A percentile compares a stretch with the other conserved stretches of the same genome.
Evolutionary conservation across 2,888 invertebrate species (phyloP).

Genomic region (Chrysodeixis includens): DNA sequence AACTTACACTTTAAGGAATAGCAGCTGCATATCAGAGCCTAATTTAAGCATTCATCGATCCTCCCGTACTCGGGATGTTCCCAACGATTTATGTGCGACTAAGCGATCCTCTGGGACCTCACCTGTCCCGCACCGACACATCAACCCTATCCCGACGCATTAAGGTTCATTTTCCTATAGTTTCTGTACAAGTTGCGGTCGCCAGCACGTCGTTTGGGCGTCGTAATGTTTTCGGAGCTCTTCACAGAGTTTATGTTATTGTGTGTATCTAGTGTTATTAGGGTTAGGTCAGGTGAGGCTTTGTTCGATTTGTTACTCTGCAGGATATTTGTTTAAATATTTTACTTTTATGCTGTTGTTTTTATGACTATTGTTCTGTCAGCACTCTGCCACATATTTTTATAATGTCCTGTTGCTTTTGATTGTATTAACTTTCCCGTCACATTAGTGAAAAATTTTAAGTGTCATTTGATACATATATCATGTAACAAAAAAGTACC

Average conservation of each 20-base stretch:
- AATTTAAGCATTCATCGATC: constrained; percentile 14
- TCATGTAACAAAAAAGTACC: too few species aligned
- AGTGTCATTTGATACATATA: too few species aligned
- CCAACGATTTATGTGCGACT: constrained; percentile 41
- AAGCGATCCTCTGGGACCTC: constrained; percentile 42
- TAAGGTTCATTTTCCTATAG: not conserved
- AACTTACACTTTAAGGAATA: not conserved
- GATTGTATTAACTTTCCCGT: too few species aligned
- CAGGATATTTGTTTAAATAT: too few species aligned
- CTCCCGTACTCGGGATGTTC: constrained; percentile 22
- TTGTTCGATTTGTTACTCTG: not conserved
- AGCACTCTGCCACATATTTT: too few species aligned
- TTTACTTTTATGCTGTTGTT: too few species aligned
- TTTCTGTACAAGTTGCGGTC: not conserved
- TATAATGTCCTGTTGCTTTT: too few species aligned
- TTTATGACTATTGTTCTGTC: too few species aligned
- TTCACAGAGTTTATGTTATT: constrained; percentile 5
- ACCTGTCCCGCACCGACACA: constrained; percentile 6
- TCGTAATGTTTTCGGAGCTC: constrained; percentile 4
- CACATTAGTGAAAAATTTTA: too few species aligned
- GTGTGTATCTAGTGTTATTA: not conserved
- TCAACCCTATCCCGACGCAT: not conserved
- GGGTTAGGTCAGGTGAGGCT: not conserved
- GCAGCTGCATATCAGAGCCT: not conserved
- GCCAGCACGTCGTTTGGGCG: not conserved